Evolutionary conservation across 1,140 invertebrate genomes (phyloP).

Genomic region (Trichonephila clavipes): DNA sequence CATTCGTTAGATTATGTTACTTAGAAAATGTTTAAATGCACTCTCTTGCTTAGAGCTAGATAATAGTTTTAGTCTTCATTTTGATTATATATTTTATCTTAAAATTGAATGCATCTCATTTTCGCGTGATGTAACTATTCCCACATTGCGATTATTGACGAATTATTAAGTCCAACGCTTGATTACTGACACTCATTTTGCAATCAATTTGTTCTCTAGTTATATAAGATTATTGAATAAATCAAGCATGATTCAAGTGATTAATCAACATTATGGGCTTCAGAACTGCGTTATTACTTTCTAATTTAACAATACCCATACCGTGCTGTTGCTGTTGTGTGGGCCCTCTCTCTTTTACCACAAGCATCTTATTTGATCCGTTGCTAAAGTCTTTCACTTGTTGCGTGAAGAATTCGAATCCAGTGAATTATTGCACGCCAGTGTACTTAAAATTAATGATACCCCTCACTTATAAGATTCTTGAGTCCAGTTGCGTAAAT

Average conservation of each 20-base stretch:
- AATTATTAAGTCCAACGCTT: neutral
- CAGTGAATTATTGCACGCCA: constrained; percentile 38
- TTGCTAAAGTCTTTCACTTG: constrained; percentile 30
- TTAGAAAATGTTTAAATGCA: too few species aligned
- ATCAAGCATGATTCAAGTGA: neutral
- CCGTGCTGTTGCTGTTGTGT: neutral
- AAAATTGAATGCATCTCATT: neutral
- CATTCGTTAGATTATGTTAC: too few species aligned
- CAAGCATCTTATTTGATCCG: neutral
- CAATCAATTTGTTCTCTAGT: neutral
- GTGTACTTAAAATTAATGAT: constrained; percentile 50
- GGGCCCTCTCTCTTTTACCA: neutral
- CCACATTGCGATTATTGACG: neutral
- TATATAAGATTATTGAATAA: neutral
- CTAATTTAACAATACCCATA: neutral
- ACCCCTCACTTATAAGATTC: neutral
- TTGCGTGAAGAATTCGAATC: constrained; percentile 50
- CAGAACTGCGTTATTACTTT: neutral
- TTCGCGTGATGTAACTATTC: neutral
- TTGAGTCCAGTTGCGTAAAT: constrained; percentile 49
- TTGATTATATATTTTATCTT: neutral
- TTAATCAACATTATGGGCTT: neutral
- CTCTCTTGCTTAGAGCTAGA: too few species aligned
- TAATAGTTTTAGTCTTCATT: neutral
- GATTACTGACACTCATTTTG: neutral